These are phyloP conservation scores for Lasioglossum villosulum DNA, from an alignment of 2,888 invertebrate genomes.

Conservation along the genomic window DNA sequence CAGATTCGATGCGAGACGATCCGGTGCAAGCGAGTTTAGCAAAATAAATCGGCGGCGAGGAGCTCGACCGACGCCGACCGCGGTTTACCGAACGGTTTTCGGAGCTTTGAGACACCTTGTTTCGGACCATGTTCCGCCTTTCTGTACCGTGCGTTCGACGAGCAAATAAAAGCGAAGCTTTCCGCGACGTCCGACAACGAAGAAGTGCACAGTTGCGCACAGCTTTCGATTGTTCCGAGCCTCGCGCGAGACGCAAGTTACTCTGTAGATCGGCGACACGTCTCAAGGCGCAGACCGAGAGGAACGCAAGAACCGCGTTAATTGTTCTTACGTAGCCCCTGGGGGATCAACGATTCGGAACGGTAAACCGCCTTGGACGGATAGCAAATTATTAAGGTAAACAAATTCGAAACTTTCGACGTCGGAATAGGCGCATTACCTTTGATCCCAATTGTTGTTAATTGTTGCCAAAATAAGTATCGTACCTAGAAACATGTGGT, in stretches of 20 bases:
- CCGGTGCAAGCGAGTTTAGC: background rate
- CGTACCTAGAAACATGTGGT: constrained; percentile 64
- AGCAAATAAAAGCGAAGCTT: background rate
- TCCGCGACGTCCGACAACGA: background rate
- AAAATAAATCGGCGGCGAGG: background rate
- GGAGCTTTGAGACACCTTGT: background rate
- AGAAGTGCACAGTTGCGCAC: background rate
- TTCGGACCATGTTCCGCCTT: background rate
- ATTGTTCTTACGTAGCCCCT: constrained; percentile 52
- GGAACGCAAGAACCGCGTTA: constrained; percentile 25
- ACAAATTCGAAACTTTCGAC: background rate
- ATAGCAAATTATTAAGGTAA: constrained; percentile 6
- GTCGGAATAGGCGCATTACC: constrained; percentile 44
- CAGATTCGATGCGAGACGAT: background rate
- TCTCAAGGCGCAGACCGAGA: constrained; percentile 4
- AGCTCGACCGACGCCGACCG: background rate
- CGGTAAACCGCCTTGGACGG: constrained; percentile 26
- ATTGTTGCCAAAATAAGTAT: constrained; percentile 83
- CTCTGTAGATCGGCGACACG: constrained; percentile 25
- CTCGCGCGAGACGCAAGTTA: background rate
- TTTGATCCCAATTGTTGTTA: constrained; percentile 82
- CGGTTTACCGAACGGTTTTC: constrained; percentile 3
- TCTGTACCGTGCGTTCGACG: background rate
- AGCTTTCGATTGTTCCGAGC: background rate
- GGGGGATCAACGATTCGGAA: constrained; percentile 61